These are phyloP conservation scores for Pelmatolapia mariae DNA, from an alignment of 2,113 vertebrate species.

Conservation along the genomic window DNA sequence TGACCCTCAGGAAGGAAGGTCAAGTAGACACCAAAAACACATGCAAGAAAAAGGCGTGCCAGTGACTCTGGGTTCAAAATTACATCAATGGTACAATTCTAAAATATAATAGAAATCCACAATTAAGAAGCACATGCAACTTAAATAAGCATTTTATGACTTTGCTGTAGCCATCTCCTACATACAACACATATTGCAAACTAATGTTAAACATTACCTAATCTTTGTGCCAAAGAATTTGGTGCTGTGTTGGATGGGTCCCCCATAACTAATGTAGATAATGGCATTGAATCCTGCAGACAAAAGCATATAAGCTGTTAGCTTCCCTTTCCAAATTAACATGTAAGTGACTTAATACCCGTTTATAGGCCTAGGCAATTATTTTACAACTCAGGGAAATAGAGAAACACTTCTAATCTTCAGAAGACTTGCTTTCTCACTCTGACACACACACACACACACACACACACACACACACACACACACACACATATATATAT, in stretches of 20 bases:
- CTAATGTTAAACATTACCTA: constrained; percentile 66
- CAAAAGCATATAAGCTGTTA: background rate
- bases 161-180: background rate
- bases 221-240: constrained; percentile 81
- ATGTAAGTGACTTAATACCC: background rate
- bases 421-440: background rate
- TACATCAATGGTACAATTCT: background rate
- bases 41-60: background rate
- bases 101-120: background rate
- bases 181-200: background rate
- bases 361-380: background rate
- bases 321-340: background rate
- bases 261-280: constrained; percentile 82
- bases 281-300: constrained; percentile 82
- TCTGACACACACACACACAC: background rate
- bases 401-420: background rate
- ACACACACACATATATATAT: no score
- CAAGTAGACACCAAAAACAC: background rate
- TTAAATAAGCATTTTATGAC: background rate
- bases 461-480: no score
- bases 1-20: background rate
- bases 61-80: background rate
- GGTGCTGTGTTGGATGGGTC: constrained; percentile 83
- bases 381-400: background rate
- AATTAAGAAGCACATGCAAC: background rate